Evolutionary conservation across 2,888 invertebrate genomes (phyloP), one percentile per base, ranked within the genome.

Genomic region (Parnassius orleans): DNA sequence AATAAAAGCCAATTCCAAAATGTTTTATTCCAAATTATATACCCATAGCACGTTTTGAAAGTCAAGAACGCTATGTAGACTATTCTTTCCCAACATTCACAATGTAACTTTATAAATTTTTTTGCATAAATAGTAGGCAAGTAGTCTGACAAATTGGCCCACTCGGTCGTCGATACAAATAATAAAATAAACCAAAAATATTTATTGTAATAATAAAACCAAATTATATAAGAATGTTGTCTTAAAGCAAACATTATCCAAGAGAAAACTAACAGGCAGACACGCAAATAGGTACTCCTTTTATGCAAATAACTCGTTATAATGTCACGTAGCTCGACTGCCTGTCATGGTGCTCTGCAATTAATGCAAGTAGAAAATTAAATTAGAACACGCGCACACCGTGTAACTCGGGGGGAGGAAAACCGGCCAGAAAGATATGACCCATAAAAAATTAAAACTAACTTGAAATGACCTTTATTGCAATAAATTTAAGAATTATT

Each of bases 351-450:
- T 68, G 70, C 75, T 76, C 79, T 81, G 84, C 86, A 89, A 89
- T 90, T 87, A 90, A 80, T 82, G 80, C 86, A 76, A 87, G 84
- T 85, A 84, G 88, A 89, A 90, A 90, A 90, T 90, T 90, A 88
- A 90, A 90, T 90, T 90, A 90, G 87, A 87, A 87, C 86, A 90
- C 90, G 87, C 87, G 86, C 87, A 85, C 78, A 72, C 71, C 79
- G 81, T 75, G 80, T 79, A 79, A 80, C 79, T 72, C 78, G 71
- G 81, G 80, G 81, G 81, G 81, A 82, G 83, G 81, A 76, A 75
- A 71, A 70, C 67, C 67, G 73, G 69, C 88, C 86, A 87, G 65
- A 57, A 61, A 60, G 65, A 47, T 14, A 63, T 70, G 84, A 78
- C 67, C 81, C 69, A 61, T 63, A 52, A 15, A 50, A 54, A 48